Base-by-base conservation (phyloP, 2,113 vertebrate species). In the Prunella himalayana region DNA sequence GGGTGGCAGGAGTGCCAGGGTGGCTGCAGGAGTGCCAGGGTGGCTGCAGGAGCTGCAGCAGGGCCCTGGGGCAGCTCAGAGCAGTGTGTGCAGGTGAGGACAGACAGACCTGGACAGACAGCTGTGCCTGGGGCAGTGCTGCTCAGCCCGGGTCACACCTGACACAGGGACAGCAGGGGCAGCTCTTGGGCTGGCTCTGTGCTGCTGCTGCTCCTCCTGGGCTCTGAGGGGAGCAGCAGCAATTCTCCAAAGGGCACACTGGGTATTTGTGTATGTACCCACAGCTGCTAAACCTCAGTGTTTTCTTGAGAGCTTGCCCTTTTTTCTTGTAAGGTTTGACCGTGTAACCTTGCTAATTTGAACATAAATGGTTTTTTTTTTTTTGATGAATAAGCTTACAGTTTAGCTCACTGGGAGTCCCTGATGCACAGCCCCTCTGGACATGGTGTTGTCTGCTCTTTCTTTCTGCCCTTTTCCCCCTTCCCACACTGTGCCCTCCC, bases 221-320 rank as follows among this genome's bases (percentile, higher is more conserved):
- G 70, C 20, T 70, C n/a, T 20, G 1, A 3, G 42, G 64, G 78
- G 4, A 53, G 77, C 42, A 50, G 56, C 33, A 68, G 31, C 10
- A 28, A 2, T 22, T 1, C 30, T n/a, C 6, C 6, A 4, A 42
- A 19, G 3, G 27, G 15, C 35, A 2, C 20, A 2, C 19, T 15
- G 4, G 23, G 6, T 25, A 2, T 37, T 15, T 56, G 24, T 31
- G 24, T 11, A 0, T 23, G 0, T 7, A 4, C 6, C 41, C 11
- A 2, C 1, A 47, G 28, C 33, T 17, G 44, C 17, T 11, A 7
- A 57, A 31, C 9, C 7, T 33, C 21, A 7, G 1, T 5, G 3
- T 41, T 72, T 86, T 71, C 23, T 10, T 15, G 27, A 41, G 37
- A 35, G 13, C n/a, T 44, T 60, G 31, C 10, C 31, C 37, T 33